Evolutionary conservation across 1,140 invertebrate genomes (phyloP), one percentile per base, ranked within the genome.

Genomic region (Hydropsyche tenuis): DNA sequence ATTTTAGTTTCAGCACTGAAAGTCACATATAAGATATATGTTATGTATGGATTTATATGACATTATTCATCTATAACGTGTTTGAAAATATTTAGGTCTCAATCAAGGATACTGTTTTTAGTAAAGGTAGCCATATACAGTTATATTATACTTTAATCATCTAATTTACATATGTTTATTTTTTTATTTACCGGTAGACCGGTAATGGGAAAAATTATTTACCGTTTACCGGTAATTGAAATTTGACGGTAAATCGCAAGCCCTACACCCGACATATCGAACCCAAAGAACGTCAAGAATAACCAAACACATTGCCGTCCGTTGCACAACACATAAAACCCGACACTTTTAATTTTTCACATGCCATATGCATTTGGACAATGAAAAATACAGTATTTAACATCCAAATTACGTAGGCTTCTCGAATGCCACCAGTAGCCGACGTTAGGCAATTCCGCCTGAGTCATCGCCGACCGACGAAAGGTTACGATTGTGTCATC

Each of bases 401-500:
- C 20, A 60, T 60, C 23, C 9, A 27, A 25, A 60, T 60, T 60
- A 60, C 23, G 56, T 60, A 60, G 56, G 56, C 9, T 60, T 25
- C 2, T 60, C 22, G 23, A 37, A 37, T 60, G 18, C 25, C 4
- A 18, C 9, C 56, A 4, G 56, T 23, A 18, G 56, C 22, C n/a
- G 9, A 14, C 25, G 25, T 60, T 60, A 60, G 56, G 56, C 56
- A 60, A 60, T 37, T 60, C 56, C 23, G 56, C 12, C 4, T 60
- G 56, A 60, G 22, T 60, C 56, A 60, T 22, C 1, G 2, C 22
- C 4, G 9, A 22, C 0, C 16, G 18, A 6, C 22, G 23, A 60
- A 60, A 60, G 56, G 56, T 60, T 60, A 60, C 23, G 56, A 60
- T 60, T 60, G 56, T 60, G 56, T 60, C 56, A 60, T 20, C 56